Base-by-base conservation (phyloP, 2,888 invertebrate species). In the Sussaba pulchella region DNA sequence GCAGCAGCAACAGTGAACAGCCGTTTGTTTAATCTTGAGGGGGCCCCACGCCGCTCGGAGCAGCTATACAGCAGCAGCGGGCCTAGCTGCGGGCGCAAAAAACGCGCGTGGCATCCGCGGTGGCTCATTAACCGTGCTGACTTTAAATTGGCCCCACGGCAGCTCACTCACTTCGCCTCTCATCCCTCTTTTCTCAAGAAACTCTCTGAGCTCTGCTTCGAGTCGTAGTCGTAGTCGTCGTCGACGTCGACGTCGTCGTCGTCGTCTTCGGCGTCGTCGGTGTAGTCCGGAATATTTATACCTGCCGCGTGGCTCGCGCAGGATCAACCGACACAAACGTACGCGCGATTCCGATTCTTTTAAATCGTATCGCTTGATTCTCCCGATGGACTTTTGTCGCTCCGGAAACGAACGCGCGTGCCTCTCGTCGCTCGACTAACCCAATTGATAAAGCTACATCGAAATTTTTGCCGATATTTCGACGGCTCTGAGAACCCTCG, bases 71-170 rank as follows among this genome's bases (percentile, higher is more conserved):
- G 84, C 87, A 86, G 81, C 82, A 85, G 84, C 85, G 85, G 88
- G 86, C 86, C 85, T 80, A 76, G 78, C 73, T 72, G 85, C 74
- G 85, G 85, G 86, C 86, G 88, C 90, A 91, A 91, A 91, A 91
- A 89, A 90, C 88, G 88, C 90, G 90, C 87, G 89, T 88, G 91
- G 91, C 90, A 91, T 91, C 89, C 91, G 88, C 89, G 89, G 88
- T 89, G 88, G 91, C 91, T 91, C 91, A 91, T 91, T 91, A 91
- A 90, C 89, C 86, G 89, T 89, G 89, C 90, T 89, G 89, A 88
- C 89, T 91, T 89, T 88, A 89, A 91, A 90, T 91, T 91, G 91
- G 89, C 89, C 87, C 83, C 88, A 88, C 89, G 88, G 90, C 89
- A 87, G 88, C 89, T 88, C 86, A 82, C 75, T 83, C 74, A 50